These are phyloP conservation scores for Macroramphosus scolopax DNA, from an alignment of 2,797 vertebrate species.

Conservation along the genomic window DNA sequence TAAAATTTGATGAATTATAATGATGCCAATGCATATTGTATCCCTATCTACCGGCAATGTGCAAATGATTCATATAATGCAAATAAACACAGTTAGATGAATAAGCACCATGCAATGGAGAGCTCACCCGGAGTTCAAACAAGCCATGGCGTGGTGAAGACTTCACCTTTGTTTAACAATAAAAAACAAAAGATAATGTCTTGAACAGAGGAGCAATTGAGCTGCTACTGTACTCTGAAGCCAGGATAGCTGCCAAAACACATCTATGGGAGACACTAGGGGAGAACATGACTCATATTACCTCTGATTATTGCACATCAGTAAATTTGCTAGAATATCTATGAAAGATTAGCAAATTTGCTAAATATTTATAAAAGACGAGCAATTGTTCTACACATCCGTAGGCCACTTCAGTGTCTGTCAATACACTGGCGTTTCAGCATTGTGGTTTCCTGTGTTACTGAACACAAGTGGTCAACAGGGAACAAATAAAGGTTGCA, in stretches of 20 bases:
- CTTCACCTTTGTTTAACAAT: slow-evolving; percentile 7
- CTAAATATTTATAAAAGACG: neutral
- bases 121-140: slow-evolving; percentile 18
- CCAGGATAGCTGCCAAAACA: neutral
- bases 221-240: neutral
- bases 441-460: too few species aligned
- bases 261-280: neutral
- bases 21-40: slow-evolving; percentile 19
- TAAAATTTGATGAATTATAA: slow-evolving; percentile 41
- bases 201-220: slow-evolving; percentile 12
- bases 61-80: slow-evolving; percentile 13
- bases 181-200: slow-evolving; percentile 1
- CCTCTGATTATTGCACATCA: too few species aligned
- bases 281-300: slow-evolving; percentile 26
- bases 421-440: too few species aligned
- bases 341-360: too few species aligned
- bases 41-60: slow-evolving; percentile 17
- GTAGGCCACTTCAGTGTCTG: too few species aligned
- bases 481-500: slow-evolving; percentile 15
- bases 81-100: slow-evolving; percentile 10
- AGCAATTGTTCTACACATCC: slow-evolving; percentile 3
- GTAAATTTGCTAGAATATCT: too few species aligned
- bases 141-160: neutral
- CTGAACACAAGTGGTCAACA: too few species aligned
- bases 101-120: slow-evolving; percentile 9